Conservation (phyloP, 2,888 invertebrate genomes). For the Petrolisthes manimaculis region DNA sequence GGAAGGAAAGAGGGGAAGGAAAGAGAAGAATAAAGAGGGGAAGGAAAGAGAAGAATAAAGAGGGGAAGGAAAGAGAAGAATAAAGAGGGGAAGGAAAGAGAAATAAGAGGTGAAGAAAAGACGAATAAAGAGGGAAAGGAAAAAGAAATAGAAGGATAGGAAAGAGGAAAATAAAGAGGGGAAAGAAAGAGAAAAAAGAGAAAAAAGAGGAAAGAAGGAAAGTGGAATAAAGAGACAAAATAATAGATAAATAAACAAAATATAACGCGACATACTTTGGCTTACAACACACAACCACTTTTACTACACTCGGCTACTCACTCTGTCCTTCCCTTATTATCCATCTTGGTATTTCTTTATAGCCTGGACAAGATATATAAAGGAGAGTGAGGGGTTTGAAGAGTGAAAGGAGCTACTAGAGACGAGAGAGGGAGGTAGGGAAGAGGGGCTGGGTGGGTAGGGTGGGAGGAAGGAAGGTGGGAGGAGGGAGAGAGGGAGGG, state of each 20-base stretch:
- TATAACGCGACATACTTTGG: no score
- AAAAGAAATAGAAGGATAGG: not conserved
- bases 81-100: not conserved
- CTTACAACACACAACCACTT: no score
- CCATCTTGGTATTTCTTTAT: no score
- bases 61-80: not conserved
- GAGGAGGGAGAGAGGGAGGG: not conserved
- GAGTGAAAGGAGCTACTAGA: not conserved
- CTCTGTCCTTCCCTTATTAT: no score
- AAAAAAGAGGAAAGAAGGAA: not conserved
- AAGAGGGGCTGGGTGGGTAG: conserved; percentile 7
- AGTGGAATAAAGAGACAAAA: not conserved
- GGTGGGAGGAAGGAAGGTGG: not conserved
- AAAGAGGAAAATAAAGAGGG: not conserved
- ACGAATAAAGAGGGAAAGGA: not conserved
- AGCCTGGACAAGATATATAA: not conserved
- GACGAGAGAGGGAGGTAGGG: not conserved
- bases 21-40: not conserved
- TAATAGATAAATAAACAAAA: no score
- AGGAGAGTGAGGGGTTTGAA: not conserved
- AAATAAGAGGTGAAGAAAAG: no score
- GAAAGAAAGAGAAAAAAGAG: not conserved
- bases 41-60: not conserved
- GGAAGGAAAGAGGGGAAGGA: not conserved
- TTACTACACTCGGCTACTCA: no score